Conservation (phyloP, 2,113 vertebrate species). For the Malaclemys terrapin region DNA sequence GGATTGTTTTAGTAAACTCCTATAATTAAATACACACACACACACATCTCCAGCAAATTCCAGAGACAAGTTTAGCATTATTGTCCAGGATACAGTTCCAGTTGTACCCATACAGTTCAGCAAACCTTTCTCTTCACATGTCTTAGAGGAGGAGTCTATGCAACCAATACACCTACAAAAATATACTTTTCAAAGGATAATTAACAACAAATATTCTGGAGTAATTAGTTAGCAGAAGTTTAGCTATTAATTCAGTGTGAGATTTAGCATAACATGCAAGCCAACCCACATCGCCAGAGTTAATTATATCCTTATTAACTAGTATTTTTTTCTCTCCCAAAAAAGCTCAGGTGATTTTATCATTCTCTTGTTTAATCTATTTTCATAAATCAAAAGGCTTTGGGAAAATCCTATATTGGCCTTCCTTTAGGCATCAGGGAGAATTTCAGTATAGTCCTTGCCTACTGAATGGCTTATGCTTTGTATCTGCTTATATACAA, state of each 20-base stretch:
- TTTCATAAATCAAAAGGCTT: background rate
- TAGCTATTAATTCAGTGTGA: slow-evolving; percentile 64
- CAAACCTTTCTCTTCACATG: background rate
- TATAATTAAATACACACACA: background rate
- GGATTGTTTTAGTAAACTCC: background rate
- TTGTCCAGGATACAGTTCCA: background rate
- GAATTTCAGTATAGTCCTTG: background rate
- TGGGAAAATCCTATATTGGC: background rate
- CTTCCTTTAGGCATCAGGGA: background rate
- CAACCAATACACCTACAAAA: slow-evolving; percentile 11
- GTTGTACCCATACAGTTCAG: background rate
- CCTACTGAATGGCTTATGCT: background rate
- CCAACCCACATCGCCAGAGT: background rate
- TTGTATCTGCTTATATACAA: background rate
- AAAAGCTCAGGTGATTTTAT: slow-evolving; percentile 35
- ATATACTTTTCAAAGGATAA: background rate
- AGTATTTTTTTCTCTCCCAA: slow-evolving; percentile 30
- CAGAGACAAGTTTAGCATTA: background rate
- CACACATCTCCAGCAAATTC: background rate
- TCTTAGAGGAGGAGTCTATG: background rate
- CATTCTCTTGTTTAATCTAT: background rate
- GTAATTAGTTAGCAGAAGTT: slow-evolving; percentile 64
- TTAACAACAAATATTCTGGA: slow-evolving; percentile 59
- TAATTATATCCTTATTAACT: background rate
- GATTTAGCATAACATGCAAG: slow-evolving; percentile 1